Conservation (phyloP, 2,113 vertebrate species). For the Fregetta grallaria region DNA sequence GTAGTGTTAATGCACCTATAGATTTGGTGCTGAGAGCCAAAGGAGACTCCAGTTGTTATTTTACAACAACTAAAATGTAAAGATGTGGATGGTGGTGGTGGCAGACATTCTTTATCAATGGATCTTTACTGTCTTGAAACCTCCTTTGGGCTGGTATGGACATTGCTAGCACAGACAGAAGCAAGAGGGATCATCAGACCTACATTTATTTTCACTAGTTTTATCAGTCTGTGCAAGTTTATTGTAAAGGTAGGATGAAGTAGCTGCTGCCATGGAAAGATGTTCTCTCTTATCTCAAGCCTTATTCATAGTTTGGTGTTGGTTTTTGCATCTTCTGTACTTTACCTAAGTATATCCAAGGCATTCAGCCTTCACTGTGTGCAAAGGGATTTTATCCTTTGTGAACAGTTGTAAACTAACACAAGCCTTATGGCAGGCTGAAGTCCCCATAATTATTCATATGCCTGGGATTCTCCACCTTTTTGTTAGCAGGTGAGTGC, state of each 20-base stretch:
- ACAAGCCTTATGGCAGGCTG: background rate
- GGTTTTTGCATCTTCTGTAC: background rate
- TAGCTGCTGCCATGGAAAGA: background rate
- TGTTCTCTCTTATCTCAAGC: background rate
- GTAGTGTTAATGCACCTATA: background rate
- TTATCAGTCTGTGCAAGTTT: background rate
- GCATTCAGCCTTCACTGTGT: background rate
- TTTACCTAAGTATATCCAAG: background rate
- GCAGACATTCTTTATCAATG: background rate
- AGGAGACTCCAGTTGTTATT: background rate
- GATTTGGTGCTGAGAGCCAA: background rate
- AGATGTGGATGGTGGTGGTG: background rate
- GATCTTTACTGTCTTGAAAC: background rate
- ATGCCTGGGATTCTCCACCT: background rate
- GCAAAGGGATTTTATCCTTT: background rate
- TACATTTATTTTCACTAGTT: background rate
- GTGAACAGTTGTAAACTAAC: background rate
- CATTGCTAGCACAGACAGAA: background rate
- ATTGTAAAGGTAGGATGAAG: background rate
- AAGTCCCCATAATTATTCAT: background rate
- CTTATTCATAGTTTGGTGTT: background rate
- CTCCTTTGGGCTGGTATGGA: background rate
- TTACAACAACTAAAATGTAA: background rate
- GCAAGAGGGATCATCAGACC: background rate
- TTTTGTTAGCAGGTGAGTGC: background rate